These are phyloP conservation scores for Psephotus haematonotus DNA, from an alignment of 2,113 vertebrate genomes.

Conservation along the genomic window DNA sequence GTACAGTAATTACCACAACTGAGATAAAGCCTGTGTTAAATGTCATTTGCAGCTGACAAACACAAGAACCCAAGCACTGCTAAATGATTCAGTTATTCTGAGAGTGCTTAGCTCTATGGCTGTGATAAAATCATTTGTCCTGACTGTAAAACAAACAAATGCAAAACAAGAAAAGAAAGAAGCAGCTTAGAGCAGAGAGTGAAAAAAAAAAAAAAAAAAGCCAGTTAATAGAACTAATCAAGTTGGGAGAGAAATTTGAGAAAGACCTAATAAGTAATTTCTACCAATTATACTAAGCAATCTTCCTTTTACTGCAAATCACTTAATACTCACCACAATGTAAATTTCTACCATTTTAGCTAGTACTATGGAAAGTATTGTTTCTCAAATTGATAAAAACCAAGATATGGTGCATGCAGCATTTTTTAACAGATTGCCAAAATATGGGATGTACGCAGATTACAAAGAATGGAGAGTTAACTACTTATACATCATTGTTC, in stretches of 20 bases:
- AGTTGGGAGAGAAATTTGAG: background rate
- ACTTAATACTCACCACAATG: constrained; percentile 20
- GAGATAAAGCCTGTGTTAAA: constrained; percentile 76
- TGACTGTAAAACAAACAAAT: constrained; percentile 41
- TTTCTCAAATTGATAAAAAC: background rate
- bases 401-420: background rate
- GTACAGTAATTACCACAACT: constrained; percentile 72
- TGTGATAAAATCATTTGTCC: constrained; percentile 49
- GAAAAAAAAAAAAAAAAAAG: background rate
- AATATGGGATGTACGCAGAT: background rate
- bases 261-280: background rate
- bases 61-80: constrained; percentile 51
- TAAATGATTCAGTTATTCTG: constrained; percentile 69
- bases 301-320: background rate
- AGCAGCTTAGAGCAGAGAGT: background rate
- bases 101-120: constrained; percentile 40
- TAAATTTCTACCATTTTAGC: background rate
- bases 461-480: background rate
- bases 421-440: background rate
- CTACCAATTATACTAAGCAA: background rate
- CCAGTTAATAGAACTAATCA: background rate
- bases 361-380: background rate
- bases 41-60: constrained; percentile 74
- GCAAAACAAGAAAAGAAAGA: background rate
- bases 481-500: background rate